Conservation (phyloP, 2,888 invertebrate genomes). For the Horisme vitalbata region DNA sequence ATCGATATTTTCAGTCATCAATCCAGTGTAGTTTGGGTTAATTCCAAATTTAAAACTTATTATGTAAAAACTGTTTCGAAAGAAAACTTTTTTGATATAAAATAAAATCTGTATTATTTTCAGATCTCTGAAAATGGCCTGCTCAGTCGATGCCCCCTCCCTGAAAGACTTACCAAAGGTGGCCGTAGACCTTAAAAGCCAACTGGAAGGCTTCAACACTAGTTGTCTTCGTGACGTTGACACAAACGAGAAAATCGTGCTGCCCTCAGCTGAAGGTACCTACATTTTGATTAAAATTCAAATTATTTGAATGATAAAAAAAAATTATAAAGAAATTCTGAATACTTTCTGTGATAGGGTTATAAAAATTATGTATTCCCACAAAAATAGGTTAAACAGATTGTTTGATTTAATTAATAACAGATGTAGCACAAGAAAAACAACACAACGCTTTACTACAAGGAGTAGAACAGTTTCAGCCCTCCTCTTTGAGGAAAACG, state of each 20-base stretch:
- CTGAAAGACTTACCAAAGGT: slow-evolving; percentile 96
- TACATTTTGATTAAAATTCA: background rate
- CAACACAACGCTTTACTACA: slow-evolving; percentile 90
- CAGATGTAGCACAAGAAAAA: slow-evolving; percentile 89
- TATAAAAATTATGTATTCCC: too few relatives aligned
- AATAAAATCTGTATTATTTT: slow-evolving; percentile 23
- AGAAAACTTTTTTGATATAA: too few relatives aligned
- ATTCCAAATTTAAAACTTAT: too few relatives aligned
- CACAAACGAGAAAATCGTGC: slow-evolving; percentile 94
- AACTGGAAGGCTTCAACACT: slow-evolving; percentile 95
- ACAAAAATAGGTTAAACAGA: slow-evolving; percentile 9
- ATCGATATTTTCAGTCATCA: too few relatives aligned
- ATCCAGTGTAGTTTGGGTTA: too few relatives aligned
- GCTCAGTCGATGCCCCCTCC: slow-evolving; percentile 87
- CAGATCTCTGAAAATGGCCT: slow-evolving; percentile 71
- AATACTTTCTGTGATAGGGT: too few relatives aligned
- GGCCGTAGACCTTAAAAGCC: slow-evolving; percentile 93
- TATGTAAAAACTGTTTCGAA: too few relatives aligned
- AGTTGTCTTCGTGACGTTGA: slow-evolving; percentile 93
- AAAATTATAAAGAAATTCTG: too few relatives aligned
- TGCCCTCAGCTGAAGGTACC: slow-evolving; percentile 96
- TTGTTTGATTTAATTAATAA: slow-evolving; percentile 40
- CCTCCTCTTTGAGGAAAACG: slow-evolving; percentile 88
- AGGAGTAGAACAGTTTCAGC: slow-evolving; percentile 90
- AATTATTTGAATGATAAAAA: too few relatives aligned